Base-by-base conservation (phyloP, 2,113 vertebrate genomes). In the Cynocephalus volans region DNA sequence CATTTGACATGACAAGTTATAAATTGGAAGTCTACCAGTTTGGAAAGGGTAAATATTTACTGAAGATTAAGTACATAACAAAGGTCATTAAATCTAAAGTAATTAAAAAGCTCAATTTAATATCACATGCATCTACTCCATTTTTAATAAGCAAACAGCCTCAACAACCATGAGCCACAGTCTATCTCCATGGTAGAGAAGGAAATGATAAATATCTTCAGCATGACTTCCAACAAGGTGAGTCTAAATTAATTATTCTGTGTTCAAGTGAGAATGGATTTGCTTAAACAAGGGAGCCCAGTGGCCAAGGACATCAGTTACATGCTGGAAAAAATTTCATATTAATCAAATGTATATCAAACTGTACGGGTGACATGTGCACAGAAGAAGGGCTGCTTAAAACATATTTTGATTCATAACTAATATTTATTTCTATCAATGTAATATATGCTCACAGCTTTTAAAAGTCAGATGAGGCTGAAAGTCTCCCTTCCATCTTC, bases 61-160 rank as follows among this genome's bases (percentile, higher is more conserved):
- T 96, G 75, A 83, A 90, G 95, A 75, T 81, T 97, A 86, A 88
- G 93, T 41, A 58, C 93, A 83, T n/a, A 79, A 82, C 83, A 96
- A 95, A 95, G 56, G 62, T 92, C 56, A 94, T 76, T 97, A 97
- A 73, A 97, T 96, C 81, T 58, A 58, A 98, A 73, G 73, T 88
- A 89, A 98, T 90, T 94, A 81, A 96, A 97, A 88, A 82, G 69
- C 69, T 97, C 96, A 79, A 93, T 94, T 97, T 97, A 92, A 65
- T 96, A 95, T 82, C 65, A 82, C 24, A 86, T 6, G 45, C 76
- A 54, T 72, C 81, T 82, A 84, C 48, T 98, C 92, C 77, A 94
- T 96, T 97, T 97, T 90, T 97, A 92, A 88, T 88, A 80, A 13
- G 67, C 4, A 70, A 13, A 52, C 2, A 93, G n/a, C 1, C 80